Conservation (phyloP, 2,888 invertebrate species). For the Xestoiulus laeticollis region DNA sequence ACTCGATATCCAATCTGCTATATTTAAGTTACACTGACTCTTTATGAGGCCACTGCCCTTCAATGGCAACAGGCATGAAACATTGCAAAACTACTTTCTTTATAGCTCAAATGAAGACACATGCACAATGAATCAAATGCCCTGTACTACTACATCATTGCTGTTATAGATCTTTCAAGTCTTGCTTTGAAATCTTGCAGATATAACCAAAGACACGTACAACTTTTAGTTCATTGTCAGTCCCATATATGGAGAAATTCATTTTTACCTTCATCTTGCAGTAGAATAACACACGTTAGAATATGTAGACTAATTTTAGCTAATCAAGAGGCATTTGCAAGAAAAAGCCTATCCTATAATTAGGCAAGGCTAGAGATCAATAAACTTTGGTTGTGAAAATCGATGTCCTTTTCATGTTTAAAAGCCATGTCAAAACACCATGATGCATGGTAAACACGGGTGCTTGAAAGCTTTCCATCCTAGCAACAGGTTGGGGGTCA, state of each 20-base stretch:
- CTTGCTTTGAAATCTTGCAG: too few relatives aligned
- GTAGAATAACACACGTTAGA: too few relatives aligned
- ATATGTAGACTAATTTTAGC: background rate
- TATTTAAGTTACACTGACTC: conserved; percentile 39
- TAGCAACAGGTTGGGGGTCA: background rate
- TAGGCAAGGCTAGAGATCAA: too few relatives aligned
- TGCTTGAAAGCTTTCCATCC: background rate
- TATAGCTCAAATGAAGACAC: background rate
- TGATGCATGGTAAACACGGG: background rate
- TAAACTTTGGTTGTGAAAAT: too few relatives aligned
- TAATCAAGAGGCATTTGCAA: too few relatives aligned
- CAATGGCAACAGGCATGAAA: background rate
- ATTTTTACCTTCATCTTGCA: too few relatives aligned
- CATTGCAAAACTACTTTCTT: background rate
- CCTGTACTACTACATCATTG: background rate
- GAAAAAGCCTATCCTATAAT: too few relatives aligned
- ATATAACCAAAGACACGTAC: too few relatives aligned
- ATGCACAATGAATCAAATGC: background rate
- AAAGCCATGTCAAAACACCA: background rate
- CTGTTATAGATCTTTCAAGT: too few relatives aligned
- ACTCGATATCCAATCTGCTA: conserved; percentile 39
- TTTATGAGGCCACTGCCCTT: conserved; percentile 28
- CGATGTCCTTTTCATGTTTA: too few relatives aligned
- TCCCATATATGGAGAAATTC: too few relatives aligned
- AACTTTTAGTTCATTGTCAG: too few relatives aligned